These are phyloP conservation scores for Gymnobelideus leadbeateri DNA, from an alignment of 2,113 vertebrate genomes.

Conservation along the genomic window DNA sequence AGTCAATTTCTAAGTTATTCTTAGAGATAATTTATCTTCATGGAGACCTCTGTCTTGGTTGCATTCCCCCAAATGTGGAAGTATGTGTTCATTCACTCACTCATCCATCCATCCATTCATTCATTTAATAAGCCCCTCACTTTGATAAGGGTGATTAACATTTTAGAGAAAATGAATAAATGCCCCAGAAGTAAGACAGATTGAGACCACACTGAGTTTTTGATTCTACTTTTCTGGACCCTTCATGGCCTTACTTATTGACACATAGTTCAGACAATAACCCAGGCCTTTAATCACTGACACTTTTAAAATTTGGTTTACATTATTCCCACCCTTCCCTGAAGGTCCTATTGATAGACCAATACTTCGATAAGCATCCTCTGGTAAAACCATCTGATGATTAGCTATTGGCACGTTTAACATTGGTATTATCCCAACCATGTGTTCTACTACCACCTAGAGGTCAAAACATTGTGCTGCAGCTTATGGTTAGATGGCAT, in stretches of 20 bases:
- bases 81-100: neutral
- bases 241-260: neutral
- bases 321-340: neutral
- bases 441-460: neutral
- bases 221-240: neutral
- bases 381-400: neutral
- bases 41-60: neutral
- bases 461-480: neutral
- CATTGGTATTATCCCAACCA: neutral
- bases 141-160: neutral
- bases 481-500: neutral
- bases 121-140: neutral
- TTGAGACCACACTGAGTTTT: neutral
- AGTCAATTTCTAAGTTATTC: neutral
- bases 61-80: neutral
- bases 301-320: neutral
- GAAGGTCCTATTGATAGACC: neutral
- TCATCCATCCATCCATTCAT: neutral
- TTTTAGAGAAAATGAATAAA: neutral
- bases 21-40: neutral
- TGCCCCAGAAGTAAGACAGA: neutral
- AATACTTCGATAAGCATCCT: neutral
- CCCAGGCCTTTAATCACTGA: too few relatives aligned
- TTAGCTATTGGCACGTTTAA: neutral
- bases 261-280: neutral